These are phyloP conservation scores for Macheiramphus alcinus DNA, from an alignment of 2,113 vertebrate genomes.

Conservation along the genomic window DNA sequence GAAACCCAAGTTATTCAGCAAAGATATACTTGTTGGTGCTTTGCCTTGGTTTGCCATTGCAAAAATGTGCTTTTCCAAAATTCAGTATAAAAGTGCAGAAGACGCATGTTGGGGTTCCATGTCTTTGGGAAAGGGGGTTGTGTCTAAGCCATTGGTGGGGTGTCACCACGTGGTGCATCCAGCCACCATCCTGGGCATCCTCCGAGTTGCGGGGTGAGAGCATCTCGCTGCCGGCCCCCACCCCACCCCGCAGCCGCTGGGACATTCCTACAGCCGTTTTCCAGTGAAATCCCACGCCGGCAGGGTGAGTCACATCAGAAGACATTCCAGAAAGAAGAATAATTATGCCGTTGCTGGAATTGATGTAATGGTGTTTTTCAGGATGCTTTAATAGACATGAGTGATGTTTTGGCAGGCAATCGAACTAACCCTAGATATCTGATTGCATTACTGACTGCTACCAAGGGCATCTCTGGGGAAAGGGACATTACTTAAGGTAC, in stretches of 20 bases:
- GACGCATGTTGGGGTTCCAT: accelerated
- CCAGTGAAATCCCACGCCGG: conserved; percentile 67
- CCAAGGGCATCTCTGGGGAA: conserved; percentile 57
- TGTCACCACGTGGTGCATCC: background rate
- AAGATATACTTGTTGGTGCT: background rate
- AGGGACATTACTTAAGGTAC: conserved; percentile 62
- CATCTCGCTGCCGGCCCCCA: background rate
- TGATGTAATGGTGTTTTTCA: conserved; percentile 79
- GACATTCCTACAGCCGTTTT: conserved; percentile 68
- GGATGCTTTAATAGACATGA: conserved; percentile 74
- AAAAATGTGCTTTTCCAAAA: background rate
- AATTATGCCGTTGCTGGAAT: conserved; percentile 72
- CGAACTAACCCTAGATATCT: conserved; percentile 69
- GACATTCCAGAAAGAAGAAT: conserved; percentile 79
- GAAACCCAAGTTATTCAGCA: background rate
- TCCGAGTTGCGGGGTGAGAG: background rate
- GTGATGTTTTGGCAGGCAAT: conserved; percentile 74
- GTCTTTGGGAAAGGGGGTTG: background rate
- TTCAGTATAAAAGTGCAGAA: background rate
- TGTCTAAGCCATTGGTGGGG: accelerated
- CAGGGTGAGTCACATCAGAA: conserved; percentile 76
- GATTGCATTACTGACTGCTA: conserved; percentile 68
- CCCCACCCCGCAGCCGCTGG: conserved; percentile 39
- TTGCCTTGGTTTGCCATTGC: background rate
- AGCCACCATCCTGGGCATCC: background rate